These are phyloP conservation scores for Megaceryle alcyon DNA, from an alignment of 2,797 vertebrate genomes.

Conservation along the genomic window DNA sequence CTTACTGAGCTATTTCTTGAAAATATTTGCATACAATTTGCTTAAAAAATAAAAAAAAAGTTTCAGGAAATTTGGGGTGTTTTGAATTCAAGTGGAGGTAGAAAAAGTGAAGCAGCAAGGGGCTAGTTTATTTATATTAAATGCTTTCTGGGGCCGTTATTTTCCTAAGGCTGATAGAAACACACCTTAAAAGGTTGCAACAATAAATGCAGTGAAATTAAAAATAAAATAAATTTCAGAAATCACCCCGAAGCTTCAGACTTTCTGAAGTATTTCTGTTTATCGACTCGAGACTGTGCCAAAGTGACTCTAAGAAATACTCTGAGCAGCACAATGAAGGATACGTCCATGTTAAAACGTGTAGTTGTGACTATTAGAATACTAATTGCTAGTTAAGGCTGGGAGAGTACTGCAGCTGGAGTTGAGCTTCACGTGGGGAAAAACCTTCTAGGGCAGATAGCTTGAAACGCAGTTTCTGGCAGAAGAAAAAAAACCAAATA, in stretches of 20 bases:
- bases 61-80: accelerated
- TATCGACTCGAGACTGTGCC: not conserved
- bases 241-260: not conserved
- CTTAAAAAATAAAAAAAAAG: not conserved
- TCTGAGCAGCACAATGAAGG: not conserved
- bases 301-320: not conserved
- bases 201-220: not conserved
- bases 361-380: not conserved
- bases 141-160: not conserved
- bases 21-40: not conserved
- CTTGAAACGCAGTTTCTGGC: not conserved
- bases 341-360: not conserved
- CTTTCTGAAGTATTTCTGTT: not conserved
- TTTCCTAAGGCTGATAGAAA: not conserved
- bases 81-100: not conserved
- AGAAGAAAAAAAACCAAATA: not conserved
- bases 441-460: too few relatives aligned
- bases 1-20: not conserved
- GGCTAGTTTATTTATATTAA: not conserved
- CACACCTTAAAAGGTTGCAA: not conserved
- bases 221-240: not conserved
- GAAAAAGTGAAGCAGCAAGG: not conserved
- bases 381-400: not conserved
- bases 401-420: too few relatives aligned
- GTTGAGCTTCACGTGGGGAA: not conserved